phyloP scores from a whole-genome alignment of 2,113 vertebrate species.

The Egretta garzetta region DNA sequence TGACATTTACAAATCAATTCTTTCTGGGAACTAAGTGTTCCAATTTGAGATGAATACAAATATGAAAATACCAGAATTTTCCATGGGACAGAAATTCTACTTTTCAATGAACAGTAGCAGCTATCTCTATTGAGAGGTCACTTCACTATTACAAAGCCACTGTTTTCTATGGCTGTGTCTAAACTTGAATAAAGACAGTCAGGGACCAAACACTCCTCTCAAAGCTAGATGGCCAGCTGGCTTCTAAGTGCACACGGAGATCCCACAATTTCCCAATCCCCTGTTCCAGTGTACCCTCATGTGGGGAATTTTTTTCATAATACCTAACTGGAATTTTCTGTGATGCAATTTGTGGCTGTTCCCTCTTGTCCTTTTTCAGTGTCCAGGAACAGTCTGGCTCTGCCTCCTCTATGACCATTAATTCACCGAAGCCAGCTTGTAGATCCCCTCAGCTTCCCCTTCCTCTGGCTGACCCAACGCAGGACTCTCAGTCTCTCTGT shows the following conservation, averaged over 20 bases:
- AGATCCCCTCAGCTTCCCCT: neutral
- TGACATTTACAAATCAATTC: constrained; percentile 54
- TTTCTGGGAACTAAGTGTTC: constrained; percentile 33
- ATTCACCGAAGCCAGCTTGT: neutral
- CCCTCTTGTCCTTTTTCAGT: neutral
- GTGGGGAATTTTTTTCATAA: neutral
- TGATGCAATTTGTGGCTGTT: neutral
- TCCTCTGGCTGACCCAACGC: neutral
- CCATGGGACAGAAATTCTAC: neutral
- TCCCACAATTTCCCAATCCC: neutral
- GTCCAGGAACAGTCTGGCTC: neutral
- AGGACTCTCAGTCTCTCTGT: neutral
- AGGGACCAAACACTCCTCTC: neutral
- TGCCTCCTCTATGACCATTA: neutral
- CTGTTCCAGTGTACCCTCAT: neutral
- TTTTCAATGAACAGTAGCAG: constrained; percentile 9
- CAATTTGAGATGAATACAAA: constrained; percentile 54
- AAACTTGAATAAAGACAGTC: neutral
- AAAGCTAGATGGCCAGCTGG: neutral
- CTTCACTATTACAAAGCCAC: neutral
- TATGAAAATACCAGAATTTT: constrained; percentile 60
- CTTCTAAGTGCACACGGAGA: neutral
- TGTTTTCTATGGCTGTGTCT: neutral
- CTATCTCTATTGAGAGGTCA: neutral
- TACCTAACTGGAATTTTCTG: neutral